A percentile compares a stretch with the other conserved stretches of the same genome.
Evolutionary conservation across 2,888 invertebrate genomes (phyloP).

Genomic region (Himalopsyche anomala): DNA sequence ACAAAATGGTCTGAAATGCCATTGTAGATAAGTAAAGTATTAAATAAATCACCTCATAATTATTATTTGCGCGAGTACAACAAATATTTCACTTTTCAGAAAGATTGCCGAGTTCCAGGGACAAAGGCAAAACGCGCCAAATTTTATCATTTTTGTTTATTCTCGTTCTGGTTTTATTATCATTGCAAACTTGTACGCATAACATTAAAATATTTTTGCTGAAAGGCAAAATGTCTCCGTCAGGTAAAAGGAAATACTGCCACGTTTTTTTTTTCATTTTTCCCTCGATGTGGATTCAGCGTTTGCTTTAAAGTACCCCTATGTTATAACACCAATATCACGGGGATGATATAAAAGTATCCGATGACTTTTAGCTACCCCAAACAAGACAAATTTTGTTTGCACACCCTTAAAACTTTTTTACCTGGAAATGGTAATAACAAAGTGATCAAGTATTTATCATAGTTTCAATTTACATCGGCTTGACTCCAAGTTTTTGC

Average conservation of each 20-base stretch:
- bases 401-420: too few species aligned
- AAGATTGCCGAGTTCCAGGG: conserved; percentile 45
- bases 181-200: conserved; percentile 46
- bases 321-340: neutral
- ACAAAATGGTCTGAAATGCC: neutral
- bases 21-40: conserved; percentile 51
- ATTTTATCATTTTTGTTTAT: conserved; percentile 42
- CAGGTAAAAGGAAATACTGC: neutral
- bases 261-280: neutral
- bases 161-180: conserved; percentile 31
- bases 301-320: neutral
- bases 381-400: too few species aligned
- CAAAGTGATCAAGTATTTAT: too few species aligned
- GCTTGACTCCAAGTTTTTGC: too few species aligned
- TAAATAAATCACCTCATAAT: conserved; percentile 52
- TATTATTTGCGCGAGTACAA: conserved; percentile 54
- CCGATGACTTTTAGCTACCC: too few species aligned
- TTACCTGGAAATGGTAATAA: too few species aligned
- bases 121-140: conserved; percentile 2
- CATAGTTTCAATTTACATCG: too few species aligned
- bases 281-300: conserved; percentile 9
- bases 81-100: conserved; percentile 50
- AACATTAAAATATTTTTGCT: conserved; percentile 44
- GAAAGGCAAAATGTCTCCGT: conserved; percentile 25
- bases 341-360: neutral